These are phyloP conservation scores for Therioaphis trifolii DNA, from an alignment of 2,888 invertebrate species.

Conservation along the genomic window DNA sequence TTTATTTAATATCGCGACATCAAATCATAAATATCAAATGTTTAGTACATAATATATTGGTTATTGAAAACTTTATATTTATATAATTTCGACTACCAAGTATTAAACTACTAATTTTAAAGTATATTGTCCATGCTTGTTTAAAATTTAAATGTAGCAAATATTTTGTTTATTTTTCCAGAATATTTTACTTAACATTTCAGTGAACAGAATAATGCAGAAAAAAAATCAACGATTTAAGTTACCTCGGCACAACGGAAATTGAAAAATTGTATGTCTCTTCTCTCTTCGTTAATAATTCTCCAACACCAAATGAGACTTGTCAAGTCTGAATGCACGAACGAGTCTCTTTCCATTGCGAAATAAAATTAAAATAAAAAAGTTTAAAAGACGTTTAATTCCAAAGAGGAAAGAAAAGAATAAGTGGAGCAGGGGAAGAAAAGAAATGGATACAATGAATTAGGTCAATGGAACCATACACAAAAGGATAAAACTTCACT, in stretches of 20 bases:
- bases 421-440: too few species aligned
- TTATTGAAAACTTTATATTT: too few species aligned
- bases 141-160: too few species aligned
- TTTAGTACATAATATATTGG: too few species aligned
- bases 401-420: slow-evolving; percentile 6
- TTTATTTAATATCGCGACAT: too few species aligned
- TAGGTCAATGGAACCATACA: slow-evolving; percentile 43
- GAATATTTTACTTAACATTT: slow-evolving; percentile 2
- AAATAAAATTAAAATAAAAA: slow-evolving; percentile 41
- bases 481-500: slow-evolving; percentile 34
- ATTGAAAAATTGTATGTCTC: slow-evolving; percentile 12
- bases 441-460: slow-evolving; percentile 16
- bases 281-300: slow-evolving; percentile 10
- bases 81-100: too few species aligned
- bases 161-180: too few species aligned
- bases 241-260: neutral
- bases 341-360: neutral
- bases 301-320: neutral
- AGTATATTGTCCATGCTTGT: too few species aligned
- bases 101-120: too few species aligned
- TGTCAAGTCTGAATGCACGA: slow-evolving; percentile 41
- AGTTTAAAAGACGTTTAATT: slow-evolving; percentile 28
- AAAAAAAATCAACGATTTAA: slow-evolving; percentile 8
- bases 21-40: too few species aligned
- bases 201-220: slow-evolving; percentile 1